Evolutionary conservation across 2,113 vertebrate genomes (phyloP), one percentile per base, ranked within the genome.

Genomic region (Hassar affinis): DNA sequence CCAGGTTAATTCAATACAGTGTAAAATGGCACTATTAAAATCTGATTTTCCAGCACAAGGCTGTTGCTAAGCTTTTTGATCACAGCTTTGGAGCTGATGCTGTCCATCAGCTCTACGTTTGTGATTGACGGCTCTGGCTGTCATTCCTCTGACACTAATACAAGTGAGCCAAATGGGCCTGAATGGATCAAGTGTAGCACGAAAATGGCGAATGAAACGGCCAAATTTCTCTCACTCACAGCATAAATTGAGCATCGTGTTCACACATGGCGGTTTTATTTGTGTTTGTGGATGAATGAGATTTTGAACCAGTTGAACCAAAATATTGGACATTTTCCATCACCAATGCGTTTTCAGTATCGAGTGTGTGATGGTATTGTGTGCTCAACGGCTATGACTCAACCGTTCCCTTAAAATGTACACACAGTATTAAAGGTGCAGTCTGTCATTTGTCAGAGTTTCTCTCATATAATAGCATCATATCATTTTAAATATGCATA

Each of bases 261-360:
- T 51, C 18, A 14, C 7, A 51, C 27, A 17, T 49, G 22, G 11
- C 18, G 18, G 42, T 6, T 51, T 51, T 49, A 51, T 80, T 64
- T 52, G 27, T 22, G 30, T 80, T 33, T 11, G 7, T 8, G 15
- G 49, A 49, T 10, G 30, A 30, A 7, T 27, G 56, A 38, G 30
- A 38, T 68, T 68, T 80, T 5, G 11, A 68, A 66, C 27, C 27
- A n/a, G 2, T 9, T 62, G n/a, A 42, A 64, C 8, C 25, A 56
- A 47, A 10, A 62, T 6, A 57, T 66, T 66, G 57, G 49, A 64
- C 3, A 20, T 62, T 45, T 64, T 79, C n/a, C 27, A 79, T 61
- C 59, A 66, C 10, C 78, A n/a, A 25, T 84, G 56, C 61, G 17
- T n/a, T 79, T 78, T 75, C 71, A n/a, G 33, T 75, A n/a, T 62